Evolutionary conservation across 2,888 invertebrate species (phyloP).

Genomic region (Leptothorax acervorum): DNA sequence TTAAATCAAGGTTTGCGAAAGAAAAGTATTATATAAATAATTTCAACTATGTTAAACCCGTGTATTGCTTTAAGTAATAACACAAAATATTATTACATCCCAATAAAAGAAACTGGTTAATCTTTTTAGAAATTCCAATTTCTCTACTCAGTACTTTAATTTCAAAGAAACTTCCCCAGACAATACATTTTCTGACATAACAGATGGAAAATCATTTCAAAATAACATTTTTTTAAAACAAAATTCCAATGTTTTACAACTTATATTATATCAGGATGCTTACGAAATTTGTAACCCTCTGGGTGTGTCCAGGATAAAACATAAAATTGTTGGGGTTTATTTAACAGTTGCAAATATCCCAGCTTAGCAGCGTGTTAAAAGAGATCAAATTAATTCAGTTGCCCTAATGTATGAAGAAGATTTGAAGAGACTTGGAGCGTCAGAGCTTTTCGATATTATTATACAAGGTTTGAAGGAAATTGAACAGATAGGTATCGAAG

Average conservation of each 20-base stretch:
- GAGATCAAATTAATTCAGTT: neutral
- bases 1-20: neutral
- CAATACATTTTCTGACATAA: neutral
- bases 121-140: neutral
- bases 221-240: neutral
- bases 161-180: neutral
- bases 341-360: neutral
- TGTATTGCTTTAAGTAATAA: neutral
- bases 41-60: neutral
- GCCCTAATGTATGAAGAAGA: neutral
- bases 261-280: neutral
- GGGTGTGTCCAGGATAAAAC: neutral
- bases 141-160: neutral
- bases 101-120: neutral
- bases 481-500: neutral
- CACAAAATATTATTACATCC: neutral
- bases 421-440: neutral
- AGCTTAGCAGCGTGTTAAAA: neutral
- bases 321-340: constrained; percentile 4
- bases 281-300: neutral
- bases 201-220: neutral
- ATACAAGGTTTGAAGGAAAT: neutral
- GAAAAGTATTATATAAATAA: constrained; percentile 11
- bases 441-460: neutral
- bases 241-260: neutral